Conservation (phyloP, 2,797 vertebrate species). For the Buceros bicornis region DNA sequence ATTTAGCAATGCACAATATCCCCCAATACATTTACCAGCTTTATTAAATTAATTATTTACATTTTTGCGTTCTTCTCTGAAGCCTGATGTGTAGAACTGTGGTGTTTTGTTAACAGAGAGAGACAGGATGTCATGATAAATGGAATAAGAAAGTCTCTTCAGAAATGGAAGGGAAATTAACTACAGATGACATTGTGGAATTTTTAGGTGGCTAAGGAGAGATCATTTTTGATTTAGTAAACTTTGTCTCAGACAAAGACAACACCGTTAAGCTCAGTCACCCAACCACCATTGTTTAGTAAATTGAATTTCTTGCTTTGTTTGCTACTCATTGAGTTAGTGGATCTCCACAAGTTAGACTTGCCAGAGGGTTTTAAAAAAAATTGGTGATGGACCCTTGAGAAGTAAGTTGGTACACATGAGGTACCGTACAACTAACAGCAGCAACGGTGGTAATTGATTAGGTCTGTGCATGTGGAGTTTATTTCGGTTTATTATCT, state of each 20-base stretch:
- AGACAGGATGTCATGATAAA: neutral
- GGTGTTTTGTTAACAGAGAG: neutral
- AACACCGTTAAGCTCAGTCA: neutral
- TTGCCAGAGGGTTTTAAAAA: conserved; percentile 12
- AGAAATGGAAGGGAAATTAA: neutral
- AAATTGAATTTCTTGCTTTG: conserved; percentile 24
- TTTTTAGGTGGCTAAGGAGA: neutral
- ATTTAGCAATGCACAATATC: neutral
- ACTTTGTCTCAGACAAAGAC: neutral
- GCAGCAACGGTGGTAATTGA: neutral
- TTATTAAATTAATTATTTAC: neutral
- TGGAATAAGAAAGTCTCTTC: neutral
- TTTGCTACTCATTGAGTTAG: conserved; percentile 26
- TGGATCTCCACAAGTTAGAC: neutral
- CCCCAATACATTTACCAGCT: neutral
- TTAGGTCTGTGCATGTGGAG: neutral
- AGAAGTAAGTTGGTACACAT: neutral
- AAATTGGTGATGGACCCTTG: neutral
- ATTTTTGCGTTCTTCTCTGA: neutral
- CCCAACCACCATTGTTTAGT: neutral
- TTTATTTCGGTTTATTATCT: neutral
- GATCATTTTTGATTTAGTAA: neutral
- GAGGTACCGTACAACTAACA: neutral
- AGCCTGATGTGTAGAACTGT: neutral
- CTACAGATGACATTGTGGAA: neutral